These are phyloP conservation scores for Chondrilla cf. caribensis DNA, from an alignment of 37 sponge, comb jelly and placozoan species.

Conservation along the genomic window DNA sequence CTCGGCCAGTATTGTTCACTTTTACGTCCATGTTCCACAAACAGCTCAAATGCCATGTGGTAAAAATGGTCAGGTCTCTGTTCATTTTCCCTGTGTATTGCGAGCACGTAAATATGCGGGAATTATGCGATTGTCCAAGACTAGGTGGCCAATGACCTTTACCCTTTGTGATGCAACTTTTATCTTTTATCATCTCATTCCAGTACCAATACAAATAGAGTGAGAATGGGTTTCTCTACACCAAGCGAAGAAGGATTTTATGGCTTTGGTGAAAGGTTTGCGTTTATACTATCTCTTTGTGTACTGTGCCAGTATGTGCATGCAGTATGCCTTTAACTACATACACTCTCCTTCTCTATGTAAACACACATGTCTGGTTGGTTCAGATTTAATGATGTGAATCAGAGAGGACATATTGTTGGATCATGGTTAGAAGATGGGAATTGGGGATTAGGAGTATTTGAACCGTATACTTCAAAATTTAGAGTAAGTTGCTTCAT, in stretches of 20 bases:
- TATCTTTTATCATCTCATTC: neutral
- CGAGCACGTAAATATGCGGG: too few species aligned
- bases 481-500: slow-evolving; percentile 32
- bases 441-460: slow-evolving; percentile 47
- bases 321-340: too few species aligned
- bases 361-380: neutral
- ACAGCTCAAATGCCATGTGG: too few species aligned
- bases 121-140: too few species aligned
- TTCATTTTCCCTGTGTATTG: too few species aligned
- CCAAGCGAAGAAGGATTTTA: slow-evolving; percentile 51
- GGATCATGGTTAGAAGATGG: slow-evolving; percentile 70
- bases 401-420: slow-evolving; percentile 56
- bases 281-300: too few species aligned
- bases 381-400: slow-evolving; percentile 40
- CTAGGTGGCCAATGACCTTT: too few species aligned
- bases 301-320: too few species aligned
- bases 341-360: too few species aligned
- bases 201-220: slow-evolving; percentile 29
- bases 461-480: slow-evolving; percentile 32
- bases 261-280: slow-evolving; percentile 63
- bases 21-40: neutral
- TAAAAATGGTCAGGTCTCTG: too few species aligned
- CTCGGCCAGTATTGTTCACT: neutral
- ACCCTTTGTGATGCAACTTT: neutral
- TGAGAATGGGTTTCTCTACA: slow-evolving; percentile 40